Conservation (phyloP, 2,888 invertebrate genomes). For the Archips xylosteana region DNA sequence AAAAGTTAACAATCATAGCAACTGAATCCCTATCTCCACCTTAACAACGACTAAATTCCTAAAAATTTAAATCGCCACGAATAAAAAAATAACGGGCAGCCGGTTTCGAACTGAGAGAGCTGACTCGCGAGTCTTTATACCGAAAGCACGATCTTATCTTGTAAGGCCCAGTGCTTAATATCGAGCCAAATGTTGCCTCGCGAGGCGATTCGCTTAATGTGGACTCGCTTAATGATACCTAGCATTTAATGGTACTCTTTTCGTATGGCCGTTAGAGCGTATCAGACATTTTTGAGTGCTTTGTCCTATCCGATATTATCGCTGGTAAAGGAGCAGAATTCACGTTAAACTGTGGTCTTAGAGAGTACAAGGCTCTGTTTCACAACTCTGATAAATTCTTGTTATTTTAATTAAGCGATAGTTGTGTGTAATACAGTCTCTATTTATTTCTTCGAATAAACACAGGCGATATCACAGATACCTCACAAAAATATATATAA, state of each 20-base stretch:
- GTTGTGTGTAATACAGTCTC: too few relatives aligned
- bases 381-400: too few relatives aligned
- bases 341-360: too few relatives aligned
- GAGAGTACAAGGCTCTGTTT: too few relatives aligned
- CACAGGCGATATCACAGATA: too few relatives aligned
- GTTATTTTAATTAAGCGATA: too few relatives aligned
- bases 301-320: too few relatives aligned
- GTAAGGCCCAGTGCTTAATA: not conserved
- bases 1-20: conserved; percentile 11
- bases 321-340: too few relatives aligned
- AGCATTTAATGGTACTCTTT: not conserved
- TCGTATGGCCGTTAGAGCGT: too few relatives aligned
- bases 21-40: conserved; percentile 8
- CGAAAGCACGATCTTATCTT: not conserved
- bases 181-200: not conserved
- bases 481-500: too few relatives aligned
- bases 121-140: not conserved
- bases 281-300: too few relatives aligned
- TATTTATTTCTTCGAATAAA: too few relatives aligned
- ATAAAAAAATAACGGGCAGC: not conserved
- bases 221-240: not conserved
- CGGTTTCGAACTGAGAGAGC: not conserved
- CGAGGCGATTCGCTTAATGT: not conserved
- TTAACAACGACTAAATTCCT: not conserved
- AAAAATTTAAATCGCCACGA: not conserved